Percentiles rank a stretch among this genome's conserved stretches.
These are phyloP conservation scores for Chaetodon trifascialis DNA, from an alignment of 2,113 vertebrate species.

Conservation along the genomic window DNA sequence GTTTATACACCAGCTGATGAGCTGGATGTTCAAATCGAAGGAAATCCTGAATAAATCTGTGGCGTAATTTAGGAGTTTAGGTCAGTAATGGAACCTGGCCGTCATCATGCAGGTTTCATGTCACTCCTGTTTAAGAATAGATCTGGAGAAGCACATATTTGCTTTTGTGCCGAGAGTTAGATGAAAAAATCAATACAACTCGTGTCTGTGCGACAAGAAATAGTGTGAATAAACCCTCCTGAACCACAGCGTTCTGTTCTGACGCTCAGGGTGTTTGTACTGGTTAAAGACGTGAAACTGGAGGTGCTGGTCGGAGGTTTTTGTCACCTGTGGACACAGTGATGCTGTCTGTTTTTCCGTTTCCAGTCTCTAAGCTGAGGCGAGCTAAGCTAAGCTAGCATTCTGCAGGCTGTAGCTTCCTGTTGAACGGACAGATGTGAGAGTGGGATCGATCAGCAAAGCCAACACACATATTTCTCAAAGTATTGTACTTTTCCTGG, in stretches of 20 bases:
- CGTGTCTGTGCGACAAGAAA: background rate
- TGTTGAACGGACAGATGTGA: background rate
- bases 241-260: background rate
- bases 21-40: constrained; percentile 20
- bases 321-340: background rate
- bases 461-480: background rate
- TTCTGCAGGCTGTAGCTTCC: background rate
- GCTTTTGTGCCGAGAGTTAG: background rate
- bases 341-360: too few relatives aligned
- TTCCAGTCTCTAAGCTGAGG: background rate
- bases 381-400: background rate
- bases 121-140: background rate
- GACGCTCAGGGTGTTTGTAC: background rate
- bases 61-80: background rate
- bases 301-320: background rate
- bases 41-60: constrained; percentile 31
- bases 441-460: background rate
- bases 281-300: background rate
- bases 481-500: too few relatives aligned
- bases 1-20: constrained; percentile 30
- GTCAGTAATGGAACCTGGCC: background rate
- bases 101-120: background rate
- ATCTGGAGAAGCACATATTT: background rate
- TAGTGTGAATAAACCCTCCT: background rate
- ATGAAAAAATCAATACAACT: background rate